Evolutionary conservation across 2,888 invertebrate species (phyloP), one percentile per base, ranked within the genome.

Genomic region (Xanthostigma xanthostigma): DNA sequence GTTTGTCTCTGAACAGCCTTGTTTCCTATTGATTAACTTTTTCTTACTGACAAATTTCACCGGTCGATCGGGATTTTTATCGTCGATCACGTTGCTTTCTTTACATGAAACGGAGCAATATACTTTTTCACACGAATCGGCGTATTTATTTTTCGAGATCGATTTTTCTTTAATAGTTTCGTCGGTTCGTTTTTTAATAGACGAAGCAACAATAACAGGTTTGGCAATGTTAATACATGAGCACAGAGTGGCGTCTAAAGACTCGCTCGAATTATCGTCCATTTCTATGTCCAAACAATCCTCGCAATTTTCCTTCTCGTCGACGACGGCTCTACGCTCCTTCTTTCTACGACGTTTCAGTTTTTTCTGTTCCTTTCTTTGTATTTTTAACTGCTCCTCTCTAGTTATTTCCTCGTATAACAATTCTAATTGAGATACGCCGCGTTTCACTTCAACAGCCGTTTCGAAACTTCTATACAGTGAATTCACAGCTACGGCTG

Each of bases 381-480:
- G 83, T 60, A 88, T 86, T 61, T 89, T 84, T 8, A 82, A 81
- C 53, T 83, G 77, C 65, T 93, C 92, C 58, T 91, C 91, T 57
- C 87, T 83, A 44, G 86, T 83, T 53, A 93, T 75, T 68, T 93
- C 91, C 56, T 89, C 84, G 60, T 88, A 93, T 35, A 92, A 70
- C 54, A 92, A 70, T 68, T 94, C 91, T 52, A 94, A 70, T 62
- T 92, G 90, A 41, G 90, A 86, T 27, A 90, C 83, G 33, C 90
- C 90, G 60, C 85, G 84, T 65, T 92, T 93, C 53, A 79, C 78
- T 67, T 94, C 93, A 34, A 93, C 84, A 5, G 89, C 87, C 57
- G 86, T 84, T 75, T 88, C 89, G 67, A 93, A 94, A 67, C 85
- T 91, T 56, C 90, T 81, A 60, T 85, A 84, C 11, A 94, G 71